Evolutionary conservation across 1,140 invertebrate species (phyloP).

Genomic region (Triops longicaudatus): DNA sequence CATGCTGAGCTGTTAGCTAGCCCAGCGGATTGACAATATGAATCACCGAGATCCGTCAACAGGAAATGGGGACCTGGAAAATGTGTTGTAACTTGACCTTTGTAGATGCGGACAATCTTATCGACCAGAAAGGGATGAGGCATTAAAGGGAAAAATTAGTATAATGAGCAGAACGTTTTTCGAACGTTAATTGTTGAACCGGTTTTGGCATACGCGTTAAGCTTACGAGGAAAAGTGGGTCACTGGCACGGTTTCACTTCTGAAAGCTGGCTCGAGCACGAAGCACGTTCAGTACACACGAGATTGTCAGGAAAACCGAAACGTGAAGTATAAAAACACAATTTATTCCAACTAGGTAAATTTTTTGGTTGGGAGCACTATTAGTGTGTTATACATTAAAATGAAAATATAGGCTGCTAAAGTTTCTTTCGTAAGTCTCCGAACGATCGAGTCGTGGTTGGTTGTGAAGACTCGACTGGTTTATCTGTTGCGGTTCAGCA

Average conservation of each 20-base stretch:
- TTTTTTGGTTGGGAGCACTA: neutral
- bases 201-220: neutral
- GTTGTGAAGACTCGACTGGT: conserved; percentile 36
- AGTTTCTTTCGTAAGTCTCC: neutral
- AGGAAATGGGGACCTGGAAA: neutral
- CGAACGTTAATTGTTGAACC: neutral
- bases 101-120: too few species aligned
- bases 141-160: too few species aligned
- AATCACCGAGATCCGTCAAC: neutral
- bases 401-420: neutral
- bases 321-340: neutral
- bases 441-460: neutral
- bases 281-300: neutral
- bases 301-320: neutral
- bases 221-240: neutral
- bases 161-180: neutral
- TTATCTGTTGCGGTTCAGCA: conserved; percentile 64
- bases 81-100: neutral
- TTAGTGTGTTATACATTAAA: neutral
- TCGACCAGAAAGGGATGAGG: too few species aligned
- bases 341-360: neutral
- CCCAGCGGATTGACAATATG: neutral
- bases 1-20: neutral
- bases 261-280: neutral
- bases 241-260: conserved; percentile 6